Conservation (phyloP, 1,140 invertebrate genomes). For the Pogonomyrmex californicus region DNA sequence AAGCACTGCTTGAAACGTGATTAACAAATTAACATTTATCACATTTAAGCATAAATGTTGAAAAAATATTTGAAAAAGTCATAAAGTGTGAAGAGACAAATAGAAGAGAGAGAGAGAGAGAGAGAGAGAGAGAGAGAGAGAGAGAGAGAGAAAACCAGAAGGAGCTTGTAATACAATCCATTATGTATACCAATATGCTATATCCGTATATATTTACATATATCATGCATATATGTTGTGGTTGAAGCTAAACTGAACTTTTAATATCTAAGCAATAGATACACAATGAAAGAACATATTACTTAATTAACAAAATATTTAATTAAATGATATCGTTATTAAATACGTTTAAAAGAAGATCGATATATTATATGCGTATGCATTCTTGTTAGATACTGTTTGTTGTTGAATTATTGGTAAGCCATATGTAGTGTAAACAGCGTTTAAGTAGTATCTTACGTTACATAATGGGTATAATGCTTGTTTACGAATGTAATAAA, state of each 20-base stretch:
- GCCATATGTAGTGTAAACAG: slow-evolving; percentile 34
- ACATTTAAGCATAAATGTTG: neutral
- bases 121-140: too few species aligned
- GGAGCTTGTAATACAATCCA: slow-evolving; percentile 17
- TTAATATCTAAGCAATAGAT: slow-evolving; percentile 10
- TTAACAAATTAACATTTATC: neutral
- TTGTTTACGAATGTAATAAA: slow-evolving; percentile 34
- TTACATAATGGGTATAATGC: slow-evolving; percentile 28
- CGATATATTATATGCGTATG: slow-evolving; percentile 52
- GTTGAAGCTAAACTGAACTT: slow-evolving; percentile 20
- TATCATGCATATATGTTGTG: slow-evolving; percentile 7
- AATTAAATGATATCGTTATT: slow-evolving; percentile 29
- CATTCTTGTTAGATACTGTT: slow-evolving; percentile 53
- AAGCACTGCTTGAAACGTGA: neutral
- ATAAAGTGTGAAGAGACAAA: slow-evolving; percentile 1
- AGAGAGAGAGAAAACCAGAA: neutral
- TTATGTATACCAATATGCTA: slow-evolving; percentile 10
- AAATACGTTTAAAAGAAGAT: slow-evolving; percentile 14
- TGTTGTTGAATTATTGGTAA: slow-evolving; percentile 60
- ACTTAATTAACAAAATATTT: slow-evolving; percentile 35
- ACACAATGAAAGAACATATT: neutral
- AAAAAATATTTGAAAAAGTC: neutral
- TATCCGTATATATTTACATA: slow-evolving; percentile 4
- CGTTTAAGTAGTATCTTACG: slow-evolving; percentile 10
- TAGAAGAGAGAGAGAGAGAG: too few species aligned